Evolutionary conservation across 2,797 vertebrate species (phyloP).

Genomic region (Sylvia borin): DNA sequence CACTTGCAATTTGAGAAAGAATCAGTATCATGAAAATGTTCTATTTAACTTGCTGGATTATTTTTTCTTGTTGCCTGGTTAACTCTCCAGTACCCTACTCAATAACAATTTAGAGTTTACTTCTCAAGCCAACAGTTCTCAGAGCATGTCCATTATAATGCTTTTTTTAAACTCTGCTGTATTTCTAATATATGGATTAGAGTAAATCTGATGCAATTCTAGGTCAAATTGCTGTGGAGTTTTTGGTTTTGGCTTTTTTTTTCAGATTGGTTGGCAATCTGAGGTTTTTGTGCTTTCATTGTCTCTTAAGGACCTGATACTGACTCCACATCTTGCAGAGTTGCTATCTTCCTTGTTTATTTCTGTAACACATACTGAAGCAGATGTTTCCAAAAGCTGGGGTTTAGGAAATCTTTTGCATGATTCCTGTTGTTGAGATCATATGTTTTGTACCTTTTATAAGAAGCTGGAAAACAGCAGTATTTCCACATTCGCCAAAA

Average conservation of each 20-base stretch:
- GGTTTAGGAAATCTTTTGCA: background rate
- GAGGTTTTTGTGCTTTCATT: background rate
- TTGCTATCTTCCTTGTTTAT: background rate
- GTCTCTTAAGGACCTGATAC: background rate
- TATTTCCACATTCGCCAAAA: background rate
- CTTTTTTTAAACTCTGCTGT: background rate
- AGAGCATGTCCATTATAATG: background rate
- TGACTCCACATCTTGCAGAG: background rate
- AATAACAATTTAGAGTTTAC: background rate
- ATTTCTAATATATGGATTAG: background rate
- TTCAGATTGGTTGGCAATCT: background rate
- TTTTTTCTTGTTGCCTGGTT: background rate
- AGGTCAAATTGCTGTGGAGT: background rate
- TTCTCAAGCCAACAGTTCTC: background rate
- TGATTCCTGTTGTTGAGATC: background rate
- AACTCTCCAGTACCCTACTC: background rate
- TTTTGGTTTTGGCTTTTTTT: background rate
- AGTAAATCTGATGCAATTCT: background rate
- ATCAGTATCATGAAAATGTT: background rate
- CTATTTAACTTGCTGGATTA: background rate
- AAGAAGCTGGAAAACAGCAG: background rate
- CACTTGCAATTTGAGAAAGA: background rate
- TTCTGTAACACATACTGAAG: background rate
- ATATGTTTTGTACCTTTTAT: background rate
- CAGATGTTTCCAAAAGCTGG: background rate